These are phyloP conservation scores for Falco concolor DNA, from an alignment of 2,797 vertebrate species.

Conservation along the genomic window DNA sequence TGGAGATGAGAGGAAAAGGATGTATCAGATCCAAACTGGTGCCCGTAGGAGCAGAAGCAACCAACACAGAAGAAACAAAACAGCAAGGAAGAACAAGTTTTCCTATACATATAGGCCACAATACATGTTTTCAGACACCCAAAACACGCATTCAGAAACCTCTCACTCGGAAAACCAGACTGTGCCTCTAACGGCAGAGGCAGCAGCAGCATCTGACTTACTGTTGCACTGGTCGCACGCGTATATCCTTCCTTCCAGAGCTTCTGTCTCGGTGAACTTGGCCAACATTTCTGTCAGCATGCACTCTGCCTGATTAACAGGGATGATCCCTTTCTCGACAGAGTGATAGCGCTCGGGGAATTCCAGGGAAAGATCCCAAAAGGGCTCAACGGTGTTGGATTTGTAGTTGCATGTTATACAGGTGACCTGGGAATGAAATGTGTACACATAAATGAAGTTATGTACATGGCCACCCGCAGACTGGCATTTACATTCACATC, in stretches of 20 bases:
- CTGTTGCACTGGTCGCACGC: constrained; percentile 98
- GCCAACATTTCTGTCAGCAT: constrained; percentile 96
- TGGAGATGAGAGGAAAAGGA: not conserved
- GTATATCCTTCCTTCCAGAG: constrained; percentile 95
- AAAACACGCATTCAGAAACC: not conserved
- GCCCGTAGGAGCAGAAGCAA: not conserved
- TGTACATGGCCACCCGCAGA: not conserved
- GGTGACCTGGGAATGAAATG: constrained; percentile 83
- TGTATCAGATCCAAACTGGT: not conserved
- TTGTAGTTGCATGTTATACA: constrained; percentile 97
- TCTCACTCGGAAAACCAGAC: not conserved
- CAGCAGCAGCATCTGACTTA: constrained; percentile 69
- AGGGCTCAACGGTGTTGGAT: constrained; percentile 98
- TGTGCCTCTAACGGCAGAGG: not conserved
- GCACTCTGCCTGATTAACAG: constrained; percentile 85
- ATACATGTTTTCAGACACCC: not conserved
- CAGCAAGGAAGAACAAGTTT: not conserved
- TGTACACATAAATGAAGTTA: not conserved
- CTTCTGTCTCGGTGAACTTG: constrained; percentile 98
- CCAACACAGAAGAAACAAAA: not conserved
- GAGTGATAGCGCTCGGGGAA: constrained; percentile 96
- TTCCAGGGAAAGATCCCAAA: constrained; percentile 97
- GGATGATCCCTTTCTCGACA: constrained; percentile 82
- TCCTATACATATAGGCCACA: not conserved
- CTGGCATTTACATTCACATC: not conserved